Percentiles rank a stretch among this genome's conserved stretches.
phyloP scores from a whole-genome alignment of 2,888 invertebrate genomes.

The Callyntrura sp. region DNA sequence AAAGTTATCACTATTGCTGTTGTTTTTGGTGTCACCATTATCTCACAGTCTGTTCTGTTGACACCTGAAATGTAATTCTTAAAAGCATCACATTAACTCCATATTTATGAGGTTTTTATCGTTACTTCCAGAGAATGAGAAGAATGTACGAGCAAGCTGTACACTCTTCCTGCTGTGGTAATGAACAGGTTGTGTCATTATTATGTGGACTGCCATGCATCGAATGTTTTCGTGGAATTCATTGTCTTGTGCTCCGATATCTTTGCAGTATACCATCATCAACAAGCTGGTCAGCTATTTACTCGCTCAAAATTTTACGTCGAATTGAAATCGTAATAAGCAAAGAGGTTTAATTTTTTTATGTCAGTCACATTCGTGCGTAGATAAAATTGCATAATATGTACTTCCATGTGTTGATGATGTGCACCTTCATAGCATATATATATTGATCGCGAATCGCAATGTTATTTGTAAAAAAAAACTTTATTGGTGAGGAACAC shows the following conservation, averaged over 20 bases:
- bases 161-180: not conserved
- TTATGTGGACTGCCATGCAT: not conserved
- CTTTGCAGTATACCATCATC: not conserved
- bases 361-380: not conserved
- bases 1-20: conserved; percentile 50
- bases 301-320: not conserved
- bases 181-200: not conserved
- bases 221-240: not conserved
- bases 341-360: not conserved
- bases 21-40: conserved; percentile 49
- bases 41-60: conserved; percentile 40
- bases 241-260: not conserved
- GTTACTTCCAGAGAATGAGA: conserved; percentile 20
- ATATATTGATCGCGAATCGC: conserved; percentile 15
- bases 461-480: conserved; percentile 31
- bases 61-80: conserved; percentile 60
- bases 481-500: conserved; percentile 39
- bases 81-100: conserved; percentile 49
- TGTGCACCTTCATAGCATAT: not conserved
- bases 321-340: not conserved
- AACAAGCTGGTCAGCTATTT: not conserved
- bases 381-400: not conserved
- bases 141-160: too few relatives aligned
- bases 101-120: conserved; percentile 53
- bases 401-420: not conserved